Base-by-base conservation (phyloP, 2,113 vertebrate genomes). In the Cairina moschata region DNA sequence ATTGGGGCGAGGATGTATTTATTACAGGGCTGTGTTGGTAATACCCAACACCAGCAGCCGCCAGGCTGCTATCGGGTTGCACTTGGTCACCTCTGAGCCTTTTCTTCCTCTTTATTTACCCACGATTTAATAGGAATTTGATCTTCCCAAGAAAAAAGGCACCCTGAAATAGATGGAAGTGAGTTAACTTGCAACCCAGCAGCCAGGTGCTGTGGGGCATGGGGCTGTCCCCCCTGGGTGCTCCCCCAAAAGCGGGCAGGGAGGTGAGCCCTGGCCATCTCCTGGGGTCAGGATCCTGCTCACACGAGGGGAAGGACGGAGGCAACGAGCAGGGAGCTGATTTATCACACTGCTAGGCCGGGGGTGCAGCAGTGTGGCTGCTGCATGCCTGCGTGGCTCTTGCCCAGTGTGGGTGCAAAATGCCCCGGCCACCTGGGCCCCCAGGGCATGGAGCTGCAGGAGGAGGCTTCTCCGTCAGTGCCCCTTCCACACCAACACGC, bases 1-100 rank as follows among this genome's bases (percentile, higher is more conserved):
- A 83, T 78, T 86, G 73, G 69, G 84, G 67, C 92, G 44, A 89
- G 16, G 42, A 82, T 87, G 7, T 83, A 79, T 92, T 89, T 92
- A 73, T 86, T 75, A 65, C 38, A 25, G 62, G 29, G 40, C 13
- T 81, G 74, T 80, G 91, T 75, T 77, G 69, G 60, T 62, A 78
- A 69, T 66, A 42, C 40, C 80, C 56, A 62, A 15, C 46, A 72
- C 26, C 48, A 91, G 91, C 16, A 86, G 46, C 18, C 55, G 63
- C 42, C 42, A 65, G 31, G 32, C 38, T 42, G 80, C 42, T 67
- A 59, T 1, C 0, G 1, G 52, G 62, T 60, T 44, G 13, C 1
- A 11, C 31, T 84, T 52, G n/a, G 48, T 91, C 26, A 38, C 8
- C 17, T 48, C 12, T 32, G 31, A 82, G 8, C 17, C 8, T 59